These are phyloP conservation scores for Danio albolineatus DNA, from an alignment of 2,797 vertebrate species.

Conservation along the genomic window DNA sequence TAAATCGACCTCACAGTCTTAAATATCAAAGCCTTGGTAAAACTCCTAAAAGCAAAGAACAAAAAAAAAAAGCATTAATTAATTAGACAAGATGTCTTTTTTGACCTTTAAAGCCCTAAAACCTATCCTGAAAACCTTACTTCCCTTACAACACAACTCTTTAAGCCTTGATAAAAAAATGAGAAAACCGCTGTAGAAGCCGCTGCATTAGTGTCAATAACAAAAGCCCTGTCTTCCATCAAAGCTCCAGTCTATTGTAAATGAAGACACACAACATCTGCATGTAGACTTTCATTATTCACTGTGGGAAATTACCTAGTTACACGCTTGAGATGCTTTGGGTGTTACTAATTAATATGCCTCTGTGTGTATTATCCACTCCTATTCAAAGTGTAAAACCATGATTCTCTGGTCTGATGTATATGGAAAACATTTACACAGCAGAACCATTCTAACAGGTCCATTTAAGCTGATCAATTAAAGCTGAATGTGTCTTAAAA, in stretches of 20 bases:
- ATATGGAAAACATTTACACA: background rate
- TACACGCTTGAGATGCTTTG: conserved; percentile 33
- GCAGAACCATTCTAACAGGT: background rate
- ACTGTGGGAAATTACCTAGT: conserved; percentile 39
- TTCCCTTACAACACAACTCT: background rate
- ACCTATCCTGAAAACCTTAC: background rate
- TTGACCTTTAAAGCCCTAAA: background rate
- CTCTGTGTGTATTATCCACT: background rate
- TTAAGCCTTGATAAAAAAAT: background rate
- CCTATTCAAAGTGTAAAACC: background rate
- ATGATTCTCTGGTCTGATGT: background rate
- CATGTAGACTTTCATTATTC: conserved; percentile 47
- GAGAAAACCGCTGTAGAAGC: background rate
- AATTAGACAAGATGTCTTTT: background rate
- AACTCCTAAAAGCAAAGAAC: background rate
- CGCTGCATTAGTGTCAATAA: conserved; percentile 15
- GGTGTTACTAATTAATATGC: conserved; percentile 3
- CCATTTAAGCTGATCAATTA: background rate
- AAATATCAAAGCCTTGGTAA: background rate
- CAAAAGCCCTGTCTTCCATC: background rate
- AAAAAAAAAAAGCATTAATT: no score
- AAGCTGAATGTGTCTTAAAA: background rate
- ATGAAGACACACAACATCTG: conserved; percentile 37
- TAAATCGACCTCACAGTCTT: no score
- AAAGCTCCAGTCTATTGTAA: conserved; percentile 1